Conservation (phyloP, 2,113 vertebrate genomes). For the Pluvianellus socialis region DNA sequence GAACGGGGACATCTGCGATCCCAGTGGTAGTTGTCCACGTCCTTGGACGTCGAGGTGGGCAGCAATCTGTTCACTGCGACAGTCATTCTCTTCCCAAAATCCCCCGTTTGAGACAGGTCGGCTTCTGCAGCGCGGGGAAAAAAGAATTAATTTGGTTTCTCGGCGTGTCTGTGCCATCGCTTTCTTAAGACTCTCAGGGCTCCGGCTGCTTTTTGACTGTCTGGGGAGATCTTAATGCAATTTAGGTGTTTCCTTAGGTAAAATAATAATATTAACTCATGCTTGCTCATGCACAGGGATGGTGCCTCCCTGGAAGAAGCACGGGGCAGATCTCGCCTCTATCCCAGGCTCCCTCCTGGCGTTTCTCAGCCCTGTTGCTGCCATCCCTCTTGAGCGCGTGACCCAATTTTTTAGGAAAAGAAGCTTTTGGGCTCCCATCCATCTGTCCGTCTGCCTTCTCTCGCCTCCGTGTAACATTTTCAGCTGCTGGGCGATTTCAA, state of each 20-base stretch:
- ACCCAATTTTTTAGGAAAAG: not conserved
- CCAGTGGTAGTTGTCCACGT: not conserved
- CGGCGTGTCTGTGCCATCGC: fast-evolving
- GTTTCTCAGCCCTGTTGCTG: not conserved
- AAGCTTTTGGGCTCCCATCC: not conserved
- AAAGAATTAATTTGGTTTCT: not conserved
- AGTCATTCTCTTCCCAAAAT: not conserved
- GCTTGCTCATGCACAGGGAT: fast-evolving
- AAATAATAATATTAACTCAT: not conserved
- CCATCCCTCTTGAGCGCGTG: fast-evolving
- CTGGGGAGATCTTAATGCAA: not conserved
- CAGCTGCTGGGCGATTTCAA: not conserved
- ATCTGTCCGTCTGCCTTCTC: not conserved
- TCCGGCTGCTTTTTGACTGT: not conserved
- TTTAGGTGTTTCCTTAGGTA: not conserved
- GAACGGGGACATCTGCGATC: not conserved
- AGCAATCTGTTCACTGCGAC: not conserved
- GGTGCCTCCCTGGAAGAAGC: not conserved
- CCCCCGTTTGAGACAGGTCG: fast-evolving
- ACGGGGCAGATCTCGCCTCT: not conserved
- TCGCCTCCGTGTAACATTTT: not conserved
- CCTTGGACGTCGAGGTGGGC: not conserved
- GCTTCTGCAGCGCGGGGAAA: not conserved
- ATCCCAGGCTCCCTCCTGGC: not conserved
- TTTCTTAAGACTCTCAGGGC: not conserved